Evolutionary conservation across 2,113 vertebrate genomes (phyloP), one percentile per base, ranked within the genome.

Genomic region (Archilochus colubris): DNA sequence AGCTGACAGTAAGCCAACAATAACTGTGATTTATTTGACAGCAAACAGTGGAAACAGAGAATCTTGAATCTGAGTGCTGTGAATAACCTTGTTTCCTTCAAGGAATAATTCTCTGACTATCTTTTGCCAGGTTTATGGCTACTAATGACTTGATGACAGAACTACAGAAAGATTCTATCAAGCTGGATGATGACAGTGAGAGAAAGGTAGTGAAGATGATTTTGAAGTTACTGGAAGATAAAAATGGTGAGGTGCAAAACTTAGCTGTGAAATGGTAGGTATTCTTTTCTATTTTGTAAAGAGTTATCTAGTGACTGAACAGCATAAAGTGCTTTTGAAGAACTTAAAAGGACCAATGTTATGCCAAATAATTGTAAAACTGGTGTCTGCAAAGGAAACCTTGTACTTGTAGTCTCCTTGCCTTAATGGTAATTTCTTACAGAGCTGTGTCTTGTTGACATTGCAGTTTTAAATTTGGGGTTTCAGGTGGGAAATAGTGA

Each of bases 191-290:
- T 87, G 99, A 99, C 96, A 99, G 99, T 77, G 99, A 99, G 97
- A 98, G 99, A 84, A 99, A 99, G 96, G 99, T 99, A 92, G 99
- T 99, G 87, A 99, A 99, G 97, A 99, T 99, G 99, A 99, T 99
- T 95, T 98, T 99, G 86, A 99, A 99, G 91, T 98, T 99, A 94
- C 84, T 99, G 92, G 99, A 99, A 97, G 99, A 99, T 97, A 99
- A 99, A 95, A 99, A 99, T 53, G 99, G 99, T 94, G 99, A 99
- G 92, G 99, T 99, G 92, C 99, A 99, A 96, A 99, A 99, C 93
- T 97, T 99, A 94, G 99, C 99, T 48, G 99, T 99, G 62, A 99
- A 99, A 98, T 99, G 99, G 99, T 99, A 97, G 89, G 97, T 96
- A 78, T 58, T 72, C 24, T 93, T 86, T 86, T 55, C 15, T 78